A percentile compares a stretch with the other conserved stretches of the same genome.
Evolutionary conservation across 1,140 invertebrate genomes (phyloP).

Genomic region (Nymphalis io): DNA sequence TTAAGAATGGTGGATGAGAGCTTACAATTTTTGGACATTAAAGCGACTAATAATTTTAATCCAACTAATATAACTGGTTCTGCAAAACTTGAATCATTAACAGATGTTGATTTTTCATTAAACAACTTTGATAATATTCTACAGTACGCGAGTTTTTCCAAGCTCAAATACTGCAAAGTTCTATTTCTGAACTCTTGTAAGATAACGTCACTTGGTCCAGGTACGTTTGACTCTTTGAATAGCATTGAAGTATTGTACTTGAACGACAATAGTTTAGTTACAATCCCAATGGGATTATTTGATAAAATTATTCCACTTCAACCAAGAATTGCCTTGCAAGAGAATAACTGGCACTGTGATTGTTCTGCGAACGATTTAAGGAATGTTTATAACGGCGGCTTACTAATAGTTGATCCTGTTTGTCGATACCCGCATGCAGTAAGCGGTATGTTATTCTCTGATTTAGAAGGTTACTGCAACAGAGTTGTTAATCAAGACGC

Average conservation of each 20-base stretch:
- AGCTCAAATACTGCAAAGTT: constrained; percentile 50
- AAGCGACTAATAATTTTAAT: constrained; percentile 50
- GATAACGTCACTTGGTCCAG: constrained; percentile 56
- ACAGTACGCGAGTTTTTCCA: constrained; percentile 50
- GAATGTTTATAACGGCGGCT: constrained; percentile 34
- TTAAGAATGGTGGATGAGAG: constrained; percentile 54
- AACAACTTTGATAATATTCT: constrained; percentile 58
- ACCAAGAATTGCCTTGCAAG: constrained; percentile 57
- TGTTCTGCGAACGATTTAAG: constrained; percentile 53
- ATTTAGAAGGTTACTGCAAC: constrained; percentile 52
- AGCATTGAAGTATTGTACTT: constrained; percentile 60
- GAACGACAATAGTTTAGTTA: constrained; percentile 60
- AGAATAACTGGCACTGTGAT: constrained; percentile 65
- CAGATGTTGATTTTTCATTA: constrained; percentile 57
- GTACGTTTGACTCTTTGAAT: constrained; percentile 62
- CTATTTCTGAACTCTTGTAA: constrained; percentile 61
- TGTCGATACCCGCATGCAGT: constrained; percentile 53
- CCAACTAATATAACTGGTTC: constrained; percentile 60
- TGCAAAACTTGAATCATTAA: constrained; percentile 37
- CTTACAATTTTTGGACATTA: constrained; percentile 54
- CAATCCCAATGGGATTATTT: constrained; percentile 56
- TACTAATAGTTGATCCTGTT: constrained; percentile 54
- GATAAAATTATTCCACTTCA: constrained; percentile 40
- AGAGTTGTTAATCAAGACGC: not conserved
- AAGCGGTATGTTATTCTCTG: constrained; percentile 48